These are phyloP conservation scores for Tinea trinotella DNA, from an alignment of 2,888 invertebrate species.

Conservation along the genomic window DNA sequence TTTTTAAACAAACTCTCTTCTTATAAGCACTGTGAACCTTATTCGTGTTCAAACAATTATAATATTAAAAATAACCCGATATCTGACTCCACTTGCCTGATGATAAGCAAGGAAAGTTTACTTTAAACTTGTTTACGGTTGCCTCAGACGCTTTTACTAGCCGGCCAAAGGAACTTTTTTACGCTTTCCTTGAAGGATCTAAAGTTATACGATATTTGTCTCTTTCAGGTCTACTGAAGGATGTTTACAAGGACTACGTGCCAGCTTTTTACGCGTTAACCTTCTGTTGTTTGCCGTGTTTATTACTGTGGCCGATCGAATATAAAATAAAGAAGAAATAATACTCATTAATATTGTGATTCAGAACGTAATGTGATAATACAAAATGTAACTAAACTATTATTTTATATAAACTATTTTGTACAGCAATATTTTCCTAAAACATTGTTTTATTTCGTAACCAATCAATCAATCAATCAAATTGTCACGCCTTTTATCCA, in stretches of 20 bases:
- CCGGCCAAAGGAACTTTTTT: no score
- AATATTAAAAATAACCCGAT: no score
- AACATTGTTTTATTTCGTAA: not conserved
- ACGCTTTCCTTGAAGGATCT: no score
- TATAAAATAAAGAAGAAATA: conserved; percentile 25
- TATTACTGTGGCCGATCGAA: conserved; percentile 51
- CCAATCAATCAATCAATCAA: no score
- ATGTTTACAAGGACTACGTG: conserved; percentile 44
- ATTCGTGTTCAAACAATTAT: no score
- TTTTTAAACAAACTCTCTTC: no score
- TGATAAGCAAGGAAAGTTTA: no score
- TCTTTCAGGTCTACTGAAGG: conserved; percentile 50
- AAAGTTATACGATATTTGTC: not conserved
- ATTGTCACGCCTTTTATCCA: no score
- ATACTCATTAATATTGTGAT: conserved; percentile 17
- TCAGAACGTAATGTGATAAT: not conserved
- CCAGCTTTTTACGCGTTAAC: conserved; percentile 54
- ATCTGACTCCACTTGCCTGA: no score
- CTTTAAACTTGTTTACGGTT: no score
- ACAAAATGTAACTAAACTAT: not conserved
- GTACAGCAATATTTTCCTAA: not conserved
- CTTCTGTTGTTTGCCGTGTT: conserved; percentile 48
- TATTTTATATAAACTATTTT: not conserved
- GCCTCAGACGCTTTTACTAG: no score
- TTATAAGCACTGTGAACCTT: no score